Evolutionary conservation across 2,888 invertebrate genomes (phyloP).

Genomic region (Cheilosia pagana): DNA sequence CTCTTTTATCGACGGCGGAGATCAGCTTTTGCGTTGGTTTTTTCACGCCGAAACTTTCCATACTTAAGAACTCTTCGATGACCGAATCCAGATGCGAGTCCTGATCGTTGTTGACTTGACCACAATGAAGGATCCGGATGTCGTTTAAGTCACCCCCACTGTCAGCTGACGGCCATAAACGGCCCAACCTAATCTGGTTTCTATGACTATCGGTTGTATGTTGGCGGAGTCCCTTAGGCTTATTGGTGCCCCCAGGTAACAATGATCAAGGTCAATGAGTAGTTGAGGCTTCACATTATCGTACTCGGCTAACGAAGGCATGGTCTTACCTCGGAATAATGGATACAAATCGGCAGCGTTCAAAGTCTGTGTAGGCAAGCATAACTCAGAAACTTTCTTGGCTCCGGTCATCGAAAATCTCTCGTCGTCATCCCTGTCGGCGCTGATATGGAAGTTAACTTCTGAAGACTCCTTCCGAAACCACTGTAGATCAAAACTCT

Average conservation of each 20-base stretch:
- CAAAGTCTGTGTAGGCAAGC: background rate
- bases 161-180: background rate
- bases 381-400: background rate
- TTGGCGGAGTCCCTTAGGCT: background rate
- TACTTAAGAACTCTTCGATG: background rate
- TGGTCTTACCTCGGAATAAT: background rate
- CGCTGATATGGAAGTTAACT: background rate
- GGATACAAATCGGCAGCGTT: background rate
- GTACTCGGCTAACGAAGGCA: background rate
- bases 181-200: background rate
- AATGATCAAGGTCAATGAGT: background rate
- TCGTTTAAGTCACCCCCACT: background rate
- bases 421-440: constrained; percentile 1
- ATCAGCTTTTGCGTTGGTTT: background rate
- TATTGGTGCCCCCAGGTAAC: background rate
- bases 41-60: background rate
- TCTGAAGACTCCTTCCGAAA: background rate
- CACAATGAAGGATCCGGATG: constrained; percentile 1
- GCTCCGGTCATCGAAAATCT: constrained; percentile 2
- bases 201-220: background rate
- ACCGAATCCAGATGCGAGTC: background rate
- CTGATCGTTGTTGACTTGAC: background rate
- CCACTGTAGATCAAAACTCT: background rate
- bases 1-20: background rate
- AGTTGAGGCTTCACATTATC: background rate